Percentiles rank a stretch among this genome's conserved stretches.
These are phyloP conservation scores for Chrysolina americana DNA, from an alignment of 2,888 invertebrate genomes.

Conservation along the genomic window DNA sequence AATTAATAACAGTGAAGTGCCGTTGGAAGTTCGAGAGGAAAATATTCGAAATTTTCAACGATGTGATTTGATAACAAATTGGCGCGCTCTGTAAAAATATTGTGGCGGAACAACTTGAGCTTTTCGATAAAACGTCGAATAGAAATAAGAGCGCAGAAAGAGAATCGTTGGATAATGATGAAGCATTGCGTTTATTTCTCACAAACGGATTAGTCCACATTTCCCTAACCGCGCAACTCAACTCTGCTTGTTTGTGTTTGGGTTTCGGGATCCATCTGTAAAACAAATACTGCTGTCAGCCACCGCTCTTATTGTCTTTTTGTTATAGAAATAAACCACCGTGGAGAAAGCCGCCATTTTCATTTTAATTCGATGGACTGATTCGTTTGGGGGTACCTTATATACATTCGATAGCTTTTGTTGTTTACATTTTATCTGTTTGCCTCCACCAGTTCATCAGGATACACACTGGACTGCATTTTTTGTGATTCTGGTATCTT, in stretches of 20 bases:
- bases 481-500: no score
- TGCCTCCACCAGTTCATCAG: not conserved
- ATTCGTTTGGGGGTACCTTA: constrained; percentile 65
- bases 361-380: constrained; percentile 68
- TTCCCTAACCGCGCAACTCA: constrained; percentile 67
- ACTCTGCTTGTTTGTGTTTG: constrained; percentile 71
- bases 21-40: constrained; percentile 30
- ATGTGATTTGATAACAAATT: constrained; percentile 53
- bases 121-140: constrained; percentile 47
- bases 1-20: constrained; percentile 33
- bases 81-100: constrained; percentile 50
- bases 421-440: not conserved
- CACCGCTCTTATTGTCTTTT: constrained; percentile 71
- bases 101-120: constrained; percentile 49
- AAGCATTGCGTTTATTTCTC: constrained; percentile 66
- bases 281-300: constrained; percentile 72
- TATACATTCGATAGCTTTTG: constrained; percentile 12
- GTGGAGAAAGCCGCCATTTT: constrained; percentile 68
- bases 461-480: no score
- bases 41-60: constrained; percentile 43
- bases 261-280: constrained; percentile 73
- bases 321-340: constrained; percentile 70
- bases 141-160: constrained; percentile 50
- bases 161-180: constrained; percentile 59
- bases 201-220: constrained; percentile 69